Evolutionary conservation across 2,113 vertebrate species (phyloP).

Genomic region (Crocuta crocuta): DNA sequence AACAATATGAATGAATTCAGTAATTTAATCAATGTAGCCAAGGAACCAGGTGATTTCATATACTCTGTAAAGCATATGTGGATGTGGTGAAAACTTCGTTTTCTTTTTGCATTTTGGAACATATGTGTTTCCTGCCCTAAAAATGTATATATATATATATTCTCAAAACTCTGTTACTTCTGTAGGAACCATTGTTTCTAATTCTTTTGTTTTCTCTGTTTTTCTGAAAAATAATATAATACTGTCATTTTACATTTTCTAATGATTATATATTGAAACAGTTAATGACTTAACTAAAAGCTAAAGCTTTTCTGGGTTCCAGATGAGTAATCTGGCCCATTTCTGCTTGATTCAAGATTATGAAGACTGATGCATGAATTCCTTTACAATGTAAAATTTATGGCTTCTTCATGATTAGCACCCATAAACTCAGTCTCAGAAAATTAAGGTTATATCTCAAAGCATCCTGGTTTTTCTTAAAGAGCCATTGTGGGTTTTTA

Average conservation of each 20-base stretch:
- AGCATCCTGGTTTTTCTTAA: slow-evolving; percentile 9
- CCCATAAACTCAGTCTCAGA: not conserved
- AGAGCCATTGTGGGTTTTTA: not conserved
- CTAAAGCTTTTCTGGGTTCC: not conserved
- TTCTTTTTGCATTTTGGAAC: slow-evolving; percentile 31
- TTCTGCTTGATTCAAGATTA: slow-evolving; percentile 47
- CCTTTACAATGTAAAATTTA: slow-evolving; percentile 1
- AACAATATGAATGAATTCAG: slow-evolving; percentile 25
- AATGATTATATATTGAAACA: slow-evolving; percentile 18
- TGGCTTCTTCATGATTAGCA: not conserved
- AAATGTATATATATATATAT: not conserved
- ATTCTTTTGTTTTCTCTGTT: slow-evolving; percentile 45
- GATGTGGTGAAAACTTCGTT: not conserved
- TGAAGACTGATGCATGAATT: not conserved
- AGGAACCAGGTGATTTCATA: slow-evolving; percentile 18
- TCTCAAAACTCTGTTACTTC: not conserved
- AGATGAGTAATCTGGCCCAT: slow-evolving; percentile 11
- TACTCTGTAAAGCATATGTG: not conserved
- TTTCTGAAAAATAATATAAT: slow-evolving; percentile 56
- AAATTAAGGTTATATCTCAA: not conserved
- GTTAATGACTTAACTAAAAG: slow-evolving; percentile 37
- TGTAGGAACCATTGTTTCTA: slow-evolving; percentile 61
- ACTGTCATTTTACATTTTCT: slow-evolving; percentile 19
- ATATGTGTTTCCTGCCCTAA: fast-evolving
- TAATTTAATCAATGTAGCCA: slow-evolving; percentile 38